Percentiles rank a stretch among this genome's conserved stretches.
These are phyloP conservation scores for Rhadinocentrus ornatus DNA, from an alignment of 2,797 vertebrate genomes.

Conservation along the genomic window DNA sequence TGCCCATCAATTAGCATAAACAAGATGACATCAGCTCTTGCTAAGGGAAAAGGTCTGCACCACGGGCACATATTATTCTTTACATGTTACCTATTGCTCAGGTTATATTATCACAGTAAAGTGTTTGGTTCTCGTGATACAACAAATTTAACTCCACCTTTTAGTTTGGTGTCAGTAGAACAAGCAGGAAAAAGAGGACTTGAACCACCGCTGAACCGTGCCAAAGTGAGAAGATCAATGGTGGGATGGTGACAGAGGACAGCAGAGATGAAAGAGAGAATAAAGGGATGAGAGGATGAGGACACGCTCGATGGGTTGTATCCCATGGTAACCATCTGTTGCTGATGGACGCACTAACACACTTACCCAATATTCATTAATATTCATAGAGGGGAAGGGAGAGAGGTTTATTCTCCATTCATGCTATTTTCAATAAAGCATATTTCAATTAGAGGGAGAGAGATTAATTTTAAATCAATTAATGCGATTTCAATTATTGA, in stretches of 20 bases:
- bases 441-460: slow-evolving; percentile 68
- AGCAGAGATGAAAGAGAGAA: slow-evolving; percentile 60
- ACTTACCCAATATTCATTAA: slow-evolving; percentile 59
- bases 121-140: neutral
- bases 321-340: slow-evolving; percentile 74
- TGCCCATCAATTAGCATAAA: slow-evolving; percentile 44
- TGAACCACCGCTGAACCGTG: neutral
- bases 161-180: neutral
- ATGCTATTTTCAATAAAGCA: slow-evolving; percentile 76
- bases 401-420: slow-evolving; percentile 62
- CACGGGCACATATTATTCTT: slow-evolving; percentile 3
- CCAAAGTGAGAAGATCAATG: slow-evolving; percentile 41
- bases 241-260: slow-evolving; percentile 47
- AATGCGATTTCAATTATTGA: slow-evolving; percentile 71
- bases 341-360: slow-evolving; percentile 43
- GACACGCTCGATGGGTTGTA: slow-evolving; percentile 61
- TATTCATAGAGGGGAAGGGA: slow-evolving; percentile 68
- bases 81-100: neutral
- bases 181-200: neutral
- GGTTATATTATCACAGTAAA: neutral
- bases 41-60: slow-evolving; percentile 22
- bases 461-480: slow-evolving; percentile 66
- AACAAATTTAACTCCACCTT: neutral
- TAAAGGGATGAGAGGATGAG: slow-evolving; percentile 62
- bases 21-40: slow-evolving; percentile 38